Evolutionary conservation across 2,797 vertebrate genomes (phyloP).

Genomic region (Ficedula albicollis): DNA sequence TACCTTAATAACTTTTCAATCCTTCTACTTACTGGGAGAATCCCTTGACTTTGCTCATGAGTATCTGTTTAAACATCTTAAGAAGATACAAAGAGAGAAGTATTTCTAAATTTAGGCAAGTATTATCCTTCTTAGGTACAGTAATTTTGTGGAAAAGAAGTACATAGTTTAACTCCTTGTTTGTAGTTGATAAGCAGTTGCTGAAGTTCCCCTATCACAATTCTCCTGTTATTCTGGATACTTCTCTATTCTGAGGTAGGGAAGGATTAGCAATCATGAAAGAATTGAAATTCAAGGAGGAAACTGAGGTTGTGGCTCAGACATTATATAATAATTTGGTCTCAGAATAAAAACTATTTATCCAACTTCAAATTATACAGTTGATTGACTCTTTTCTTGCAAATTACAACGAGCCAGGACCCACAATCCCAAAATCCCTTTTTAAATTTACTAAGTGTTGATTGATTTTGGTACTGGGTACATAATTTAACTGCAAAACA

Average conservation of each 20-base stretch:
- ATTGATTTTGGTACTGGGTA: slow-evolving; percentile 16
- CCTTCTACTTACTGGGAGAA: background rate
- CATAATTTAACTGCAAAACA: slow-evolving; percentile 10
- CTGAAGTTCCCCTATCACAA: background rate
- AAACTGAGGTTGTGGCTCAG: slow-evolving; percentile 26
- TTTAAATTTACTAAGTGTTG: background rate
- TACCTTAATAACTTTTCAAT: background rate
- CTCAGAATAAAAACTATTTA: background rate
- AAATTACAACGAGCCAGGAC: background rate
- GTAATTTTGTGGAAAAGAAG: background rate
- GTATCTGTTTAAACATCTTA: background rate
- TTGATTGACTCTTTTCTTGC: slow-evolving; percentile 12
- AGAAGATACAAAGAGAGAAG: background rate
- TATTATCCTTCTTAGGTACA: background rate
- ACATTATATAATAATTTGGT: slow-evolving; percentile 25
- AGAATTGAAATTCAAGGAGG: background rate
- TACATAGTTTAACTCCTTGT: background rate
- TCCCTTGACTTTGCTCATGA: background rate
- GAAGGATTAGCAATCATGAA: background rate
- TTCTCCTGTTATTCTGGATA: background rate
- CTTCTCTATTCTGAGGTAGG: background rate
- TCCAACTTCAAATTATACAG: slow-evolving; percentile 8
- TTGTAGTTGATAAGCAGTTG: background rate
- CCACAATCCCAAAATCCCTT: background rate
- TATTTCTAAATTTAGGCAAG: background rate